Evolutionary conservation across 1,140 invertebrate genomes (phyloP), one percentile per base, ranked within the genome.

Genomic region (Drosophila varians): DNA sequence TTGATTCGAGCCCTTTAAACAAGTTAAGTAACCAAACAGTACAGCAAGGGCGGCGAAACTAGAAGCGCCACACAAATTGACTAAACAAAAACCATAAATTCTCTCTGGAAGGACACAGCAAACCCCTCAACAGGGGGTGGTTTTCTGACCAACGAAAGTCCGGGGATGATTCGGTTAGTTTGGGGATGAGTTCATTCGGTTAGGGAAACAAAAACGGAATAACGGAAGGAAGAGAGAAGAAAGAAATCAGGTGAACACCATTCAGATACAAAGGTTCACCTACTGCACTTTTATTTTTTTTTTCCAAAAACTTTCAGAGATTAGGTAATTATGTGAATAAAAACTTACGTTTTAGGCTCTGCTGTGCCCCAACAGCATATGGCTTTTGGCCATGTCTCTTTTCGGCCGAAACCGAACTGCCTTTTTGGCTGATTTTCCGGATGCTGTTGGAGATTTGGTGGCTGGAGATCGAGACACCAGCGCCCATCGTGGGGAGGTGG

Each of bases 311-410:
- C n/a, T 31, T 28, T 28, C 26, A 1, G 3, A 11, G 4, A 11
- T n/a, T 9, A 11, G 12, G 23, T n/a, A 49, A 51, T 21, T 21
- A 21, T 2, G 21, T 5, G 40, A 11, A 8, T 14, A 8, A 14
- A 21, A 23, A n/a, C 78, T 46, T 47, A 83, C 79, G 14, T 84
- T 83, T 83, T 0, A 79, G 46, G 51, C 78, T 55, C 23, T 43
- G 26, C 21, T 18, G 38, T 38, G 11, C 8, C n/a, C n/a, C n/a
- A n/a, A 31, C 9, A 31, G 23, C 58, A 43, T 48, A 47, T 18
- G 65, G 42, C 47, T 71, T 69, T 16, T 69, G 42, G 34, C 14
- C 45, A 21, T 21, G 19, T 31, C 28, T 47, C 28, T 48, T 18
- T 26, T 40, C 49, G 34, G 40, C 42, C 56, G 64, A 43, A 46